These are phyloP conservation scores for Parasteatoda tepidariorum DNA, from an alignment of 1,140 invertebrate genomes.

Conservation along the genomic window DNA sequence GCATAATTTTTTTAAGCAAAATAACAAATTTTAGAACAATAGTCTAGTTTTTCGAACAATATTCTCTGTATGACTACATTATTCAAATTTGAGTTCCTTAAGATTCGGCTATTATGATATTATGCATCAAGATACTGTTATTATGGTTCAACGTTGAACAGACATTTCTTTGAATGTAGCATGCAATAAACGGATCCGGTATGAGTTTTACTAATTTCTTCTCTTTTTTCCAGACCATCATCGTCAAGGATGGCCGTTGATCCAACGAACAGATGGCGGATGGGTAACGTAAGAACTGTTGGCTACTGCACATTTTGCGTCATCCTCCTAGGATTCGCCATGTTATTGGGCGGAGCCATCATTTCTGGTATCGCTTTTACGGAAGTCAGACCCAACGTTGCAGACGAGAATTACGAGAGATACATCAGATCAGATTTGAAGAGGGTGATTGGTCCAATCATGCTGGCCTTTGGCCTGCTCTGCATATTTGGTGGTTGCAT, in stretches of 20 bases:
- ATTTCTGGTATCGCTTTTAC: slow-evolving; percentile 63
- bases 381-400: slow-evolving; percentile 64
- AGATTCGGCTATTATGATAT: too few relatives aligned
- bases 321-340: slow-evolving; percentile 49
- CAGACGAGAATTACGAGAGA: slow-evolving; percentile 64
- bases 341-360: slow-evolving; percentile 63
- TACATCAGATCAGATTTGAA: slow-evolving; percentile 63
- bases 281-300: slow-evolving; percentile 32
- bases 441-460: slow-evolving; percentile 63
- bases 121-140: too few relatives aligned
- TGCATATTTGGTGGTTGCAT: slow-evolving; percentile 61
- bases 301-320: slow-evolving; percentile 49
- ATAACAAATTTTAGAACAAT: too few relatives aligned
- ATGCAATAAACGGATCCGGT: too few relatives aligned
- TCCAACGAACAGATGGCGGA: slow-evolving; percentile 33
- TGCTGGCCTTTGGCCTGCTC: slow-evolving; percentile 59
- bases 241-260: slow-evolving; percentile 2
- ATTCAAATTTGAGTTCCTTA: too few relatives aligned
- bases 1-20: too few relatives aligned
- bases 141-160: too few relatives aligned
- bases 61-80: too few relatives aligned
- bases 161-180: too few relatives aligned
- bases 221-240: not conserved
- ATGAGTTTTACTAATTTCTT: not conserved
- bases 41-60: too few relatives aligned